Percentiles rank a stretch among this genome's conserved stretches.
Evolutionary conservation across 2,797 vertebrate genomes (phyloP).

Genomic region (Siniperca undulata): DNA sequence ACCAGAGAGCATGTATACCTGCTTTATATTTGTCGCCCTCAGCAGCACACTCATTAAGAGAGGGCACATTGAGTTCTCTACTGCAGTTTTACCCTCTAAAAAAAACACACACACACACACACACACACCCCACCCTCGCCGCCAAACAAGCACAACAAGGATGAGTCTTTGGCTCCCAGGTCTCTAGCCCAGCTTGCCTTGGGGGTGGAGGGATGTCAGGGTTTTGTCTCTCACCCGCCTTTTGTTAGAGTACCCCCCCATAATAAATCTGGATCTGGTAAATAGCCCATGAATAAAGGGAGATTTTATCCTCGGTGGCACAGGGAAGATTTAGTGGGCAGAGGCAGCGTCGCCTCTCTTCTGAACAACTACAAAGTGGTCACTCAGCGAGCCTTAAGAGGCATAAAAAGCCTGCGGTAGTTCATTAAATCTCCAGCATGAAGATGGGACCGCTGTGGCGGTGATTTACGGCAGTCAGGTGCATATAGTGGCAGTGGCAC

Average conservation of each 20-base stretch:
- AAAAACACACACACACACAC: background rate
- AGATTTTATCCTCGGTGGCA: constrained; percentile 86
- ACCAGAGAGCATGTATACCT: constrained; percentile 17
- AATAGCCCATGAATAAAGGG: constrained; percentile 88
- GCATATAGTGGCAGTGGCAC: constrained; percentile 76
- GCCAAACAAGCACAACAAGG: constrained; percentile 55
- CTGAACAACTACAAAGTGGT: constrained; percentile 86
- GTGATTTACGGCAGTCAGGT: constrained; percentile 85
- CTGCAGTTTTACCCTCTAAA: constrained; percentile 37
- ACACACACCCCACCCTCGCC: background rate
- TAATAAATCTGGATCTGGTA: constrained; percentile 88
- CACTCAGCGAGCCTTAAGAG: constrained; percentile 84
- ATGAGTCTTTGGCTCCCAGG: constrained; percentile 65
- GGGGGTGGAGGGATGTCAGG: constrained; percentile 46
- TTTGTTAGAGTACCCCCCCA: constrained; percentile 82
- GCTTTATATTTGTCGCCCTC: constrained; percentile 11
- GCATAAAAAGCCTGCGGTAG: constrained; percentile 84
- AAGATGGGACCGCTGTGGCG: constrained; percentile 79
- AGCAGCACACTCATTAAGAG: constrained; percentile 28
- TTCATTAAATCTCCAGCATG: constrained; percentile 87
- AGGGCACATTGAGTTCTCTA: constrained; percentile 26
- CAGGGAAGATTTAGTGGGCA: constrained; percentile 84
- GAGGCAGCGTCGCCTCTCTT: constrained; percentile 82
- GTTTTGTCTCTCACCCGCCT: constrained; percentile 70
- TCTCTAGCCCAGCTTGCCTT: constrained; percentile 67